phyloP scores from a whole-genome alignment of 30 jellyfish, hydroid and myxozoan species.

The Turritopsis dohrnii region DNA sequence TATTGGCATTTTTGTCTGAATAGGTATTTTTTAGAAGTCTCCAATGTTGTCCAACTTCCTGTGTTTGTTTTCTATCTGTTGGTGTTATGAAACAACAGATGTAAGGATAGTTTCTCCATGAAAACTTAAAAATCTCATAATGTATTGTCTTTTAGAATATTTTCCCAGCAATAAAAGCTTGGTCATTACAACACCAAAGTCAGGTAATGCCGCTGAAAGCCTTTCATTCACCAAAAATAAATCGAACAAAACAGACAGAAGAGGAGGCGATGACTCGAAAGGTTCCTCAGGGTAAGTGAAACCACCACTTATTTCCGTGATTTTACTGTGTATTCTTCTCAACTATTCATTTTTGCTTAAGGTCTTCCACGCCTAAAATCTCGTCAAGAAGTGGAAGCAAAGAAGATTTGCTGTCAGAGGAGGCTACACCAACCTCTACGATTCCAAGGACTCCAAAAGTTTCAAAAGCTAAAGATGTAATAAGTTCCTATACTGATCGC shows the following conservation, averaged over 20 bases:
- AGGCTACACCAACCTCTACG: constrained; percentile 9
- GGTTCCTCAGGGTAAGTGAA: not conserved
- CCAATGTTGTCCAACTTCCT: too few relatives aligned
- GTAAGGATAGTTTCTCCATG: too few relatives aligned
- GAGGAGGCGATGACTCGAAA: not conserved
- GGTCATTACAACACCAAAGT: not conserved
- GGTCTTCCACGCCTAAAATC: constrained; percentile 17
- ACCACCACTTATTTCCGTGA: not conserved
- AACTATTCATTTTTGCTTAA: not conserved
- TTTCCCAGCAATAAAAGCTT: constrained; percentile 7
- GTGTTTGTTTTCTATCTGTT: too few relatives aligned
- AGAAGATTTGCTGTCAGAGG: constrained; percentile 25
- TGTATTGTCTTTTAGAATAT: not conserved
- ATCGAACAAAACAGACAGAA: not conserved
- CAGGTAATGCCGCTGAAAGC: not conserved
- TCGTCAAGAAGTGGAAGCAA: constrained; percentile 22
- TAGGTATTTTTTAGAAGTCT: too few relatives aligned
- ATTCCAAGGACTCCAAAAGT: constrained; percentile 21
- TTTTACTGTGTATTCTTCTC: not conserved
- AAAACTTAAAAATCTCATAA: too few relatives aligned
- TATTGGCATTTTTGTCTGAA: too few relatives aligned
- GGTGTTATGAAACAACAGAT: too few relatives aligned
- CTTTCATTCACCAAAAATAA: not conserved
- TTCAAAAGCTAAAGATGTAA: constrained; percentile 27
- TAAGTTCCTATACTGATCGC: not conserved